Evolutionary conservation across 2,113 vertebrate species (phyloP), one percentile per base, ranked within the genome.

Genomic region (Limanda limanda): DNA sequence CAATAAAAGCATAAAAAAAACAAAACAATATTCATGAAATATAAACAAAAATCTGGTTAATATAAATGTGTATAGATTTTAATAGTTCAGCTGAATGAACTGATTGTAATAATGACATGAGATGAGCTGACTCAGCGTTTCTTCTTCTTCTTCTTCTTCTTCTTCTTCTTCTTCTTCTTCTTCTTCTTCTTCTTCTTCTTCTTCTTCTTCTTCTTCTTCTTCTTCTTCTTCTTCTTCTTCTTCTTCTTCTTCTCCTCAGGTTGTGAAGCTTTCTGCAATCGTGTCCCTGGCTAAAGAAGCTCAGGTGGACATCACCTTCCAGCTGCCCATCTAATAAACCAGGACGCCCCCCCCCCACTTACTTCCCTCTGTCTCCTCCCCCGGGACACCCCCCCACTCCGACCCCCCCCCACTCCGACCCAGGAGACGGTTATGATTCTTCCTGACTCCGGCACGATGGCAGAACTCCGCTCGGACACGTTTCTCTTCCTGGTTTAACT

Each of bases 241-340:
- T n/a, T n/a, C n/a, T n/a, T n/a, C n/a, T n/a, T n/a, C n/a, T n/a
- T 7, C 4, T 51, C 15, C 92, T 3, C 90, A 98, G 98, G 97
- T 99, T 87, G 97, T 99, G 63, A 98, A 97, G 84, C 97, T 99
- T 71, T 99, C 97, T 84, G 97, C 98, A 94, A 99, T 99, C 55
- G 96, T 99, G 60, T 97, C 64, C 0, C 89, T 99, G 93, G 98
- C 98, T 37, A 99, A 98, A 75, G 95, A 97, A 89, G 97, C 97
- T 83, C 97, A 98, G 27, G 96, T 99, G 88, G 97, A 98, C 89
- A 97, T 99, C 89, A 97, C 97, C 91, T 99, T 99, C 93, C 97
- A 99, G 91, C 93, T 99, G 92, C 97, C 98, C 65, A 97, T 99
- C 92, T 99, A 94, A 96, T 27, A 58, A 40, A 48, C 47, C 47